Evolutionary conservation across 1,140 invertebrate species (phyloP), one percentile per base, ranked within the genome.

Genomic region (Cataglyphis hispanica): DNA sequence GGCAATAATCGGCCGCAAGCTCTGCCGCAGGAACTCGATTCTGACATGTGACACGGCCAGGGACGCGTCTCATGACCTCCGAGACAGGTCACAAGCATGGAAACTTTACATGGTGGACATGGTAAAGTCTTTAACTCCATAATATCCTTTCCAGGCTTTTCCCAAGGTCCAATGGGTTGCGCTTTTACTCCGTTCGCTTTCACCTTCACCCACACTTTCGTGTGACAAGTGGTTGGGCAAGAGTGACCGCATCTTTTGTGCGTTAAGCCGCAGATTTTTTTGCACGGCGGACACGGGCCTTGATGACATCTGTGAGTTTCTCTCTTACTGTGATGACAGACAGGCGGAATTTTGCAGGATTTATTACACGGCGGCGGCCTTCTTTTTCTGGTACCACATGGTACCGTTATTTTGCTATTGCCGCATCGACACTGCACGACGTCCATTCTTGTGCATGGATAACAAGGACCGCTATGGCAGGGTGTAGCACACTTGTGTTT

Each of bases 381-480:
- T 89, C 96, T 96, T 75, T 97, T 97, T 87, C 98, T 97, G 60
- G 97, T 96, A 0, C 98, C 98, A 95, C 98, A 99, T 0, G 98
- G 98, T 3, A 99, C 97, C 19, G 95, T 97, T 27, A 98, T 96
- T 72, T 96, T 96, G 37, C 97, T 98, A 53, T 95, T 95, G 46
- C 98, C 98, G 95, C 99, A 99, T 58, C 96, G 96, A 91, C 99
- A 99, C 25, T 96, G 97, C 0, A 99, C 96, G 90, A 97, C 96
- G 4, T 97, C 97, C 31, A 97, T 97, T 77, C 97, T 93, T 4
- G 96, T 96, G 91, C 98, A 99, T 0, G 98, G 98, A 94, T 98
- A 99, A 90, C 99, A 99, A 0, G 97, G 97, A 0, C 98, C 98
- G 88, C 96, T 96, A 92, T 99, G 98, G 93, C 98, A 99, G 0